These are phyloP conservation scores for Enteromius treurensis DNA, from an alignment of 2,797 vertebrate genomes.

Conservation along the genomic window DNA sequence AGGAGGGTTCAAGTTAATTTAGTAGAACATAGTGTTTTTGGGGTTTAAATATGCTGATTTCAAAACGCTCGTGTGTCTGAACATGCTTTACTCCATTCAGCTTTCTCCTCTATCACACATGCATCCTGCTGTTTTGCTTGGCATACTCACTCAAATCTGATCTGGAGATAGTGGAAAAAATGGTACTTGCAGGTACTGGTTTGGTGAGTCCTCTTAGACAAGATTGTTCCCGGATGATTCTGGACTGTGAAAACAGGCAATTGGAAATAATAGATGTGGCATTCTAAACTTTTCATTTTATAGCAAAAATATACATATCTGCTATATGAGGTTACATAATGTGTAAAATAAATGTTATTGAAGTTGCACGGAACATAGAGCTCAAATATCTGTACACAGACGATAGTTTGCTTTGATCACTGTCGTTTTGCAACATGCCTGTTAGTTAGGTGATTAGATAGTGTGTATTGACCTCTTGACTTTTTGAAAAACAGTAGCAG, in stretches of 20 bases:
- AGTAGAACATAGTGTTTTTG: slow-evolving; percentile 56
- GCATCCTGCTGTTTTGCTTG: slow-evolving; percentile 68
- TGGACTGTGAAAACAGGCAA: slow-evolving; percentile 14
- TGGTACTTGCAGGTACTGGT: slow-evolving; percentile 63
- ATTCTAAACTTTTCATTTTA: background rate
- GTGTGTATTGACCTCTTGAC: background rate
- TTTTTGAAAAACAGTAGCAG: background rate
- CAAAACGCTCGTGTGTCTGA: slow-evolving; percentile 71
- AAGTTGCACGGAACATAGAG: background rate
- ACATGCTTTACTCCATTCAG: slow-evolving; percentile 65
- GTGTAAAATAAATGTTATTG: background rate
- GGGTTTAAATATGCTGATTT: slow-evolving; percentile 60
- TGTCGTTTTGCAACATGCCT: background rate
- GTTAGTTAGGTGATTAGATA: background rate
- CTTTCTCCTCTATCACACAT: slow-evolving; percentile 56
- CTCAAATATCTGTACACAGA: background rate
- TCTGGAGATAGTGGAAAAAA: slow-evolving; percentile 67
- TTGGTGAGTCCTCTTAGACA: slow-evolving; percentile 53
- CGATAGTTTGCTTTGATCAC: background rate
- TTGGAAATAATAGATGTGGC: slow-evolving; percentile 5
- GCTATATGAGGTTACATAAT: background rate
- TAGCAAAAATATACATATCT: background rate
- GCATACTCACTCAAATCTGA: slow-evolving; percentile 68
- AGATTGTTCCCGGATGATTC: slow-evolving; percentile 50
- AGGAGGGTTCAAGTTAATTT: slow-evolving; percentile 34